Conservation (phyloP, 1,140 invertebrate genomes). For the Hycleus cichorii region DNA sequence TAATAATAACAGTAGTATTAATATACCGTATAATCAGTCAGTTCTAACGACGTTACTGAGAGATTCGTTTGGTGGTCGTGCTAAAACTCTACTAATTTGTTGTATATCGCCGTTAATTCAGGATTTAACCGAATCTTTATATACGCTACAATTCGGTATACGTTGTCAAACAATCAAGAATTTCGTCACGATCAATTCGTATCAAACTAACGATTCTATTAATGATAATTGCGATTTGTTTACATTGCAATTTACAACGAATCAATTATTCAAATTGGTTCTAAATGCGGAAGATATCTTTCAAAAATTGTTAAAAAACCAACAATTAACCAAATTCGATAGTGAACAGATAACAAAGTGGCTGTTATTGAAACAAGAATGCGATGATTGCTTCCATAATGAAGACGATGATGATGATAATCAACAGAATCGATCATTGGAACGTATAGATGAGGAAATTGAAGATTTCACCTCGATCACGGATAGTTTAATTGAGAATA, state of each 20-base stretch:
- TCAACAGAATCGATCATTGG: conserved; percentile 50
- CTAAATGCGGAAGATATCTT: conserved; percentile 77
- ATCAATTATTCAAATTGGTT: conserved; percentile 73
- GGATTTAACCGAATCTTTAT: conserved; percentile 54
- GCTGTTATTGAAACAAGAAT: conserved; percentile 76
- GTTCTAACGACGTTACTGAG: conserved; percentile 57
- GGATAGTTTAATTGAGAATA: conserved; percentile 45
- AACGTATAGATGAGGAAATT: conserved; percentile 57
- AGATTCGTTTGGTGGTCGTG: conserved; percentile 61
- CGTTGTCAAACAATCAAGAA: conserved; percentile 56
- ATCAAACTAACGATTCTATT: conserved; percentile 55
- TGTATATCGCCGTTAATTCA: conserved; percentile 55
- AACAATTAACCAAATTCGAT: conserved; percentile 56
- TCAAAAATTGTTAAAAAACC: conserved; percentile 54
- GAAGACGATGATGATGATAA: conserved; percentile 46
- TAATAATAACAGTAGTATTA: conserved; percentile 42
- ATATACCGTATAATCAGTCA: conserved; percentile 51
- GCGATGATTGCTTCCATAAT: conserved; percentile 67
- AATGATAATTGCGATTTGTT: conserved; percentile 49
- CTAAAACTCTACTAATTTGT: conserved; percentile 57
- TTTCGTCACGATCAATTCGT: conserved; percentile 59
- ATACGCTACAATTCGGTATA: conserved; percentile 53
- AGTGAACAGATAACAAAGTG: conserved; percentile 76
- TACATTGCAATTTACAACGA: conserved; percentile 70
- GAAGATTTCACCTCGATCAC: conserved; percentile 36